Conservation (phyloP, 1,140 invertebrate genomes). For the Epicauta chinensis region DNA sequence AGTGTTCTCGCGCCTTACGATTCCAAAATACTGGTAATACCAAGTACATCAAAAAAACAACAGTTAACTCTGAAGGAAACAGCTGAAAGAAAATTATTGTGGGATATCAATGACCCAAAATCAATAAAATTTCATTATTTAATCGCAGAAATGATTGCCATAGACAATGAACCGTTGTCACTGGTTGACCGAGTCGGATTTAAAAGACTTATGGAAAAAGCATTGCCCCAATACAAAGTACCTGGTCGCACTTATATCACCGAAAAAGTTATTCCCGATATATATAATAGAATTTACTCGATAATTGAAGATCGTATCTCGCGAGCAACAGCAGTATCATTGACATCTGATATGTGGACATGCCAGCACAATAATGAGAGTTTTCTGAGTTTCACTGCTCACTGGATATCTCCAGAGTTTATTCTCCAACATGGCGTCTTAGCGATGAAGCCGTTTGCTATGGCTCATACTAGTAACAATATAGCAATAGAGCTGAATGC, state of each 20-base stretch:
- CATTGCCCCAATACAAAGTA: constrained; percentile 2
- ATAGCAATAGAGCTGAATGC: constrained; percentile 6
- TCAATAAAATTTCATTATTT: constrained; percentile 9
- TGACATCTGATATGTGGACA: constrained; percentile 3
- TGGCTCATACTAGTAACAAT: constrained; percentile 3
- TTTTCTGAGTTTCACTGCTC: constrained; percentile 10
- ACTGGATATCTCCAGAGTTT: constrained; percentile 10
- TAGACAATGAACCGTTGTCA: constrained; percentile 7
- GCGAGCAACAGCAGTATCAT: too few species aligned
- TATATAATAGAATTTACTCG: constrained; percentile 1
- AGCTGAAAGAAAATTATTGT: background rate
- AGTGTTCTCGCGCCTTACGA: too few species aligned
- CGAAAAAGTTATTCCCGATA: constrained; percentile 3
- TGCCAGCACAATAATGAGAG: constrained; percentile 1
- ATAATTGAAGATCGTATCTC: too few species aligned
- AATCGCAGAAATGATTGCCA: constrained; percentile 13
- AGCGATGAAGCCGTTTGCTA: constrained; percentile 3
- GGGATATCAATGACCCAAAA: constrained; percentile 1
- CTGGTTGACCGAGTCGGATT: constrained; percentile 1
- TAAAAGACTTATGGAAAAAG: constrained; percentile 1
- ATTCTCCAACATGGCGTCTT: constrained; percentile 3
- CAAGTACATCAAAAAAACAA: background rate
- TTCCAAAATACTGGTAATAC: too few species aligned
- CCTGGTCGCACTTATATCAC: constrained; percentile 3
- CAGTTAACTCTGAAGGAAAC: background rate